phyloP scores from a whole-genome alignment of 2,888 invertebrate species.

The Nematopogon swammerdamellus region DNA sequence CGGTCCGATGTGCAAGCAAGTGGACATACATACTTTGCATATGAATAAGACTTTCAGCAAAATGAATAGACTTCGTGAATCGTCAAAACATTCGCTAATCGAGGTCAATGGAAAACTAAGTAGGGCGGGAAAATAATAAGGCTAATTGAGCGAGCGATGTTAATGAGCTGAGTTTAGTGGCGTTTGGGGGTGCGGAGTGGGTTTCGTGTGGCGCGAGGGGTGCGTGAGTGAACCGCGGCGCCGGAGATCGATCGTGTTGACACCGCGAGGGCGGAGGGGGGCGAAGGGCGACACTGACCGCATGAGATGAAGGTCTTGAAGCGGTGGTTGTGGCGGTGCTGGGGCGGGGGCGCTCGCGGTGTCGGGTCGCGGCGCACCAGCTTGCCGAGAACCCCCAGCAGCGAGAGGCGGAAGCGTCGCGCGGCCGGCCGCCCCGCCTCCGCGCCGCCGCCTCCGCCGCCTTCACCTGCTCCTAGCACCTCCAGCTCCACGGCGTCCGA shows the following conservation, averaged over 20 bases:
- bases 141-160: no score
- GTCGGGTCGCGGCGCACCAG: slow-evolving; percentile 54
- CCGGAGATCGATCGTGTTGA: background rate
- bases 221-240: no score
- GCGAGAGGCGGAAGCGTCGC: slow-evolving; percentile 66
- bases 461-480: slow-evolving; percentile 77
- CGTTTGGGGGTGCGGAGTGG: no score
- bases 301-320: slow-evolving; percentile 51
- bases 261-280: background rate
- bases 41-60: no score
- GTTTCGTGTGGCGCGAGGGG: no score
- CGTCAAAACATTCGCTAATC: no score
- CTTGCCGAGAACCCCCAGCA: slow-evolving; percentile 63
- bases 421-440: slow-evolving; percentile 63
- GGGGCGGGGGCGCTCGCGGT: slow-evolving; percentile 41
- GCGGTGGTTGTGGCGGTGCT: slow-evolving; percentile 56
- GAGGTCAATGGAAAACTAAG: no score
- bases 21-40: no score
- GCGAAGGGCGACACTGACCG: slow-evolving; percentile 25
- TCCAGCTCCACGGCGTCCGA: slow-evolving; percentile 76
- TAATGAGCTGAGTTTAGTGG: no score
- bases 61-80: no score
- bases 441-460: slow-evolving; percentile 66
- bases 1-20: no score
- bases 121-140: no score